Percentiles rank a stretch among this genome's conserved stretches.
phyloP scores from a whole-genome alignment of 2,888 invertebrate genomes.

The Liposcelis brunnea region DNA sequence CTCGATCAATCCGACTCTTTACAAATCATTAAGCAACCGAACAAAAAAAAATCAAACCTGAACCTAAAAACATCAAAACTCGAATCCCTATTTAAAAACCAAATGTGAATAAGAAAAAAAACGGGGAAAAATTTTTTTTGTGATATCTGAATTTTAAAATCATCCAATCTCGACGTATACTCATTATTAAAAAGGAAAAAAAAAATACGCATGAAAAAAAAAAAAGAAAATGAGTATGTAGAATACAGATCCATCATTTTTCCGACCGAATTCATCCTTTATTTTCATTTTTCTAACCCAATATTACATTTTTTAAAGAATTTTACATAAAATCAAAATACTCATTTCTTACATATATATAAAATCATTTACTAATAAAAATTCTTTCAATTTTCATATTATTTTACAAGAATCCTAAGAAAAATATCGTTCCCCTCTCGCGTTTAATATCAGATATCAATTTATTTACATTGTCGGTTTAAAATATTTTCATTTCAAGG shows the following conservation, averaged over 20 bases:
- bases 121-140: no score
- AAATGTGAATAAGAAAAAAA: no score
- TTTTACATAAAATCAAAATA: not conserved
- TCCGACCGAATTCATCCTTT: not conserved
- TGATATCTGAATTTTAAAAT: no score
- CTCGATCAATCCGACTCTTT: no score
- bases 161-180: no score
- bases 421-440: not conserved
- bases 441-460: not conserved
- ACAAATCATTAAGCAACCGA: no score
- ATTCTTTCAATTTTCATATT: conserved; percentile 5
- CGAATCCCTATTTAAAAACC: no score
- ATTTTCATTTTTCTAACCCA: conserved; percentile 1
- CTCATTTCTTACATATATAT: not conserved
- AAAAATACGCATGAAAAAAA: no score
- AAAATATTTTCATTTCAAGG: conserved; percentile 6
- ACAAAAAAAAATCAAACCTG: no score
- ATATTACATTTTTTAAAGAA: not conserved
- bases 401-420: not conserved
- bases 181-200: no score
- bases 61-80: no score
- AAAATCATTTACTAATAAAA: conserved; percentile 3
- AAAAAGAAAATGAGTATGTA: not conserved
- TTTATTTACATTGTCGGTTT: not conserved
- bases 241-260: conserved; percentile 1